phyloP scores from a whole-genome alignment of 2,113 vertebrate species.

The Salminus brasiliensis region DNA sequence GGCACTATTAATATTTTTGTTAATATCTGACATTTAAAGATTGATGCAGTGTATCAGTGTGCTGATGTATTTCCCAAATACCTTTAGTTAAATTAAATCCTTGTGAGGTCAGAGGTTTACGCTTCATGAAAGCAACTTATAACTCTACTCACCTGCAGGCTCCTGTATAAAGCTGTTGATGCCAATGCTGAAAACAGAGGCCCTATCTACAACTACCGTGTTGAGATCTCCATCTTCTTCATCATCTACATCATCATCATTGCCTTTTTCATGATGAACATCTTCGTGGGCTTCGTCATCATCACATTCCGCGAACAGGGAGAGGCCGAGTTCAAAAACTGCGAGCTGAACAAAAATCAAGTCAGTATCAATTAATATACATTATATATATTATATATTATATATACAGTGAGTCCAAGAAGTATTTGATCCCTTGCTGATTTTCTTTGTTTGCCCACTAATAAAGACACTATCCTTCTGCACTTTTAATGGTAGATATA shows the following conservation, averaged over 20 bases:
- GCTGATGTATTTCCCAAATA: too few species aligned
- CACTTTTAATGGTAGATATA: too few species aligned
- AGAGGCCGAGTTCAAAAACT: slow-evolving; percentile 93
- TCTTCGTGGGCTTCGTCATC: slow-evolving; percentile 97
- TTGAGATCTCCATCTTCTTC: slow-evolving; percentile 96
- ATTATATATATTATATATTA: not conserved
- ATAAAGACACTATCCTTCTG: too few species aligned
- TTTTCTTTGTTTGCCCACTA: too few species aligned
- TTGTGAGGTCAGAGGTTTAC: too few species aligned
- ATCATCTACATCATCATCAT: slow-evolving; percentile 98
- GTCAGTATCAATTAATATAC: slow-evolving; percentile 59
- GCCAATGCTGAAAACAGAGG: slow-evolving; percentile 88
- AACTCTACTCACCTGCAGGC: slow-evolving; percentile 61
- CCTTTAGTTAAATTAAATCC: too few species aligned
- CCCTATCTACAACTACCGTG: slow-evolving; percentile 91
- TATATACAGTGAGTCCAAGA: too few species aligned
- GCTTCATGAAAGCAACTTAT: too few species aligned
- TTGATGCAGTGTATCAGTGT: too few species aligned
- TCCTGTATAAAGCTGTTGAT: slow-evolving; percentile 92
- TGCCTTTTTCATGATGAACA: slow-evolving; percentile 99
- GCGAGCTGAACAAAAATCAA: slow-evolving; percentile 96
- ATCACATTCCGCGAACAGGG: slow-evolving; percentile 95
- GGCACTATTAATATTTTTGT: too few species aligned
- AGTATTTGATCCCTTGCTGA: too few species aligned
- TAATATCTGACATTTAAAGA: too few species aligned